Evolutionary conservation across 2,888 invertebrate genomes (phyloP).

Genomic region (Calameuta filiformis): DNA sequence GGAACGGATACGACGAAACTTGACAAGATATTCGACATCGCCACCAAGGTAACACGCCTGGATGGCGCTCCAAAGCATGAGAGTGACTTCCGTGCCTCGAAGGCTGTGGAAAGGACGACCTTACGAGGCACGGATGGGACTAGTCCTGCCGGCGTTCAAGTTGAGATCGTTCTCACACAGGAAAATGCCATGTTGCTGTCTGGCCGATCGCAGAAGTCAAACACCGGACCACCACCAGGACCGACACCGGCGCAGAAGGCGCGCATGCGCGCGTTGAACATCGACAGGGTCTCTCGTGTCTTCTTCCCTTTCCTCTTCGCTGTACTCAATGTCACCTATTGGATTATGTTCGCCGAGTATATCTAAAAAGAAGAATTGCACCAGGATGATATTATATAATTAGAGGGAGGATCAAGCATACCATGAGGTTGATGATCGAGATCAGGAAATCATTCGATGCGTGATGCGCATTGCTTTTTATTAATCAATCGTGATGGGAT

Average conservation of each 20-base stretch:
- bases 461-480: background rate
- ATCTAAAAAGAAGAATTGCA: conserved; percentile 66
- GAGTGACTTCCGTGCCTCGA: conserved; percentile 4
- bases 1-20: conserved; percentile 69
- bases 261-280: conserved; percentile 75
- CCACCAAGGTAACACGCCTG: conserved; percentile 62
- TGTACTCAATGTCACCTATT: conserved; percentile 76
- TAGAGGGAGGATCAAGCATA: background rate
- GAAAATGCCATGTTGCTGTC: conserved; percentile 63
- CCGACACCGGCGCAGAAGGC: conserved; percentile 72
- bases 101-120: background rate
- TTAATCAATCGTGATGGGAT: background rate
- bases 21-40: conserved; percentile 70
- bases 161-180: conserved; percentile 58
- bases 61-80: conserved; percentile 11
- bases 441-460: background rate
- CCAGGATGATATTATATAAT: background rate
- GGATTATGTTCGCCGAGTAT: conserved; percentile 80
- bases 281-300: conserved; percentile 77
- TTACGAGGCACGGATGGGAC: conserved; percentile 44
- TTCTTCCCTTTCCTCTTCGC: conserved; percentile 79
- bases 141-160: conserved; percentile 45
- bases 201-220: conserved; percentile 61
- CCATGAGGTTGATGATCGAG: background rate
- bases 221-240: conserved; percentile 56